Conservation (phyloP, 2,888 invertebrate species). For the Embidobia sp. region DNA sequence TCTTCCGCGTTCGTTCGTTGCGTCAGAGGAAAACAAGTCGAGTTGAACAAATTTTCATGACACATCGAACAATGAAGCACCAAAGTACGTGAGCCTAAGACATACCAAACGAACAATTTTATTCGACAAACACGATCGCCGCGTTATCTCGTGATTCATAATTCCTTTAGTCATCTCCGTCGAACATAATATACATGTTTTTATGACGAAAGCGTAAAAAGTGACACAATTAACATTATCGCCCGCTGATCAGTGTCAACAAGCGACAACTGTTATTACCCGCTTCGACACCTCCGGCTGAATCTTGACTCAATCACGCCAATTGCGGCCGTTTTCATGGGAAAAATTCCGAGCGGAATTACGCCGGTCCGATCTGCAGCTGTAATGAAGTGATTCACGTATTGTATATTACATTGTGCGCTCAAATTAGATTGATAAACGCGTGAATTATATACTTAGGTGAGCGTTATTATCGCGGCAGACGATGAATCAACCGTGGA, state of each 20-base stretch:
- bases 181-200: constrained; percentile 1
- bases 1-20: no score
- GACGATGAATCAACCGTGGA: constrained; percentile 53
- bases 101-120: neutral
- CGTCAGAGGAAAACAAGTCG: no score
- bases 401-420: constrained; percentile 29
- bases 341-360: constrained; percentile 25
- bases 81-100: neutral
- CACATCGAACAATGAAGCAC: neutral
- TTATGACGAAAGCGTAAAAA: neutral
- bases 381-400: constrained; percentile 40
- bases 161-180: constrained; percentile 8
- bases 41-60: no score
- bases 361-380: neutral
- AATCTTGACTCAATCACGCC: neutral
- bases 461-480: constrained; percentile 46
- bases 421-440: constrained; percentile 52
- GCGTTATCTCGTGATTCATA: constrained; percentile 15
- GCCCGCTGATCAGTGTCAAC: constrained; percentile 4
- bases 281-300: neutral
- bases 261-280: neutral
- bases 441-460: constrained; percentile 47
- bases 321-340: constrained; percentile 15
- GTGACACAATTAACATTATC: constrained; percentile 4
- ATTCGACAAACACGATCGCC: neutral